Evolutionary conservation across 2,888 invertebrate species (phyloP), one percentile per base, ranked within the genome.

Genomic region (Epinotia nisella): DNA sequence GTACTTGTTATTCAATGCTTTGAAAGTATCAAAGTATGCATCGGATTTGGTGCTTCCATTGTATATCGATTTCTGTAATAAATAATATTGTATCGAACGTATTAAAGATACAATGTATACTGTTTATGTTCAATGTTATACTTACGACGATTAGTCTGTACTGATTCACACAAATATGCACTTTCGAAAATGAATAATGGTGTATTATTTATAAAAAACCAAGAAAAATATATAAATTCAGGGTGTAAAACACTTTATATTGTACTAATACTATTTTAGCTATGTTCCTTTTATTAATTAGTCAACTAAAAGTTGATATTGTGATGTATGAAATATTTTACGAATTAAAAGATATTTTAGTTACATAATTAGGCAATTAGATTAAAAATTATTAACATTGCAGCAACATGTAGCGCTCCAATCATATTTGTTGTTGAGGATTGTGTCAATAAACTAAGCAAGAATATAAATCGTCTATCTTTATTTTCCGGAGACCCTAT

Each of bases 251-350:
- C 89, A 89, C 88, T 86, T 82, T 80, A 81, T 85, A 84, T 83
- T 85, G 83, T 83, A 82, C 76, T 77, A 82, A 82, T 79, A 78
- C 80, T 83, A 84, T 83, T 74, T 84, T 87, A 87, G 84, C 82
- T 87, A 85, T 87, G 89, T 90, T 89, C 90, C 89, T 90, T 90
- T 83, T 82, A 79, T 80, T 76, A 83, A 87, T 90, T 90, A 85
- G 85, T 90, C 92, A 90, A 92, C 93, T 93, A 74, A 90, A 92
- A 93, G 93, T 93, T 93, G 93, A 82, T 89, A 89, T 90, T 93
- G 93, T 93, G 92, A 92, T 93, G 92, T 92, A 89, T 85, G 86
- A 83, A 82, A 80, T 82, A 83, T 83, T 88, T 87, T 89, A 91
- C 87, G 90, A 89, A 89, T 87, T 89, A 87, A 87, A 88, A 84